These are phyloP conservation scores for Gephyroberyx darwinii DNA, from an alignment of 2,797 vertebrate genomes.

Conservation along the genomic window DNA sequence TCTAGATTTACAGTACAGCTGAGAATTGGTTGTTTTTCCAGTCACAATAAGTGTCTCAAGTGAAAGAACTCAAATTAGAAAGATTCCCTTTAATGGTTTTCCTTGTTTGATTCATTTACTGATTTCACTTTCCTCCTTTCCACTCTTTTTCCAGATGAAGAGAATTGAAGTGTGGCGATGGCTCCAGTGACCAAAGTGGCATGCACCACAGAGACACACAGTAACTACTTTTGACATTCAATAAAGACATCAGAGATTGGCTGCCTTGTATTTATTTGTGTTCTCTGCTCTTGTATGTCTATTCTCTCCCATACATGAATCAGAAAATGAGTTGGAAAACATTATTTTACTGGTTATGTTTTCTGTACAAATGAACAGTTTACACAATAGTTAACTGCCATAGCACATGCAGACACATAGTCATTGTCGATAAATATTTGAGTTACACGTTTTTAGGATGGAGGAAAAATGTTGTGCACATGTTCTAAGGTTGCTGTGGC, in stretches of 20 bases:
- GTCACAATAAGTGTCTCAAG: not conserved
- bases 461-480: not conserved
- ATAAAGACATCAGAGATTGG: constrained; percentile 60
- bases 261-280: not conserved
- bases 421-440: too few species aligned
- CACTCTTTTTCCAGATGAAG: constrained; percentile 64
- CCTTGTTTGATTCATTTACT: not conserved
- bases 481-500: not conserved
- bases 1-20: too few species aligned
- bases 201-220: constrained; percentile 27
- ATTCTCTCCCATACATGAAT: not conserved
- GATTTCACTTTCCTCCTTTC: not conserved
- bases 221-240: constrained; percentile 37
- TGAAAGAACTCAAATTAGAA: not conserved
- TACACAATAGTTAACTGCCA: not conserved
- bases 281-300: not conserved
- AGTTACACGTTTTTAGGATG: not conserved
- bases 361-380: not conserved
- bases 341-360: not conserved
- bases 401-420: too few species aligned
- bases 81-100: too few species aligned
- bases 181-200: constrained; percentile 51
- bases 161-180: constrained; percentile 58
- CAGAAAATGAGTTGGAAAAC: not conserved
- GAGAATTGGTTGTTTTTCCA: too few species aligned